A percentile compares a stretch with the other conserved stretches of the same genome.
These are phyloP conservation scores for Kradibia gibbosae DNA, from an alignment of 1,140 invertebrate species.

Conservation along the genomic window DNA sequence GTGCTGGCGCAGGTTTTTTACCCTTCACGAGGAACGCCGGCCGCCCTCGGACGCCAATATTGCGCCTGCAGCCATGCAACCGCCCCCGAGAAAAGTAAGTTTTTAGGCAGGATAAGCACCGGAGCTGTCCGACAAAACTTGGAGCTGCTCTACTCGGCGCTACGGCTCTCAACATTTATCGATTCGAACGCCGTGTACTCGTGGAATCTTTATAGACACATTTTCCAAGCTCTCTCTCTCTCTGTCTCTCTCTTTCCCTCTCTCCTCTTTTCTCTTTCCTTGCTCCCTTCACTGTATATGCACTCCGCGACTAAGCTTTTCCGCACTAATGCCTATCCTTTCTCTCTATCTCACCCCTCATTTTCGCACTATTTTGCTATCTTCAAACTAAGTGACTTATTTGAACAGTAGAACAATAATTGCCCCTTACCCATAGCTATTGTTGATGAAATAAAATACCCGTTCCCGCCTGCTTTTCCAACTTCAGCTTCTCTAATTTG, in stretches of 20 bases:
- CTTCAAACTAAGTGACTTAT: background rate
- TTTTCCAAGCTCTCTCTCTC: background rate
- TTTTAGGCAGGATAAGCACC: background rate
- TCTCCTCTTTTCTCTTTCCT: background rate
- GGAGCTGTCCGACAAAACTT: background rate
- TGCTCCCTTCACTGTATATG: background rate
- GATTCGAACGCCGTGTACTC: background rate
- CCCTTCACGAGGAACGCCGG: background rate
- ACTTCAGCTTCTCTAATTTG: background rate
- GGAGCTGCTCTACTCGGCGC: background rate
- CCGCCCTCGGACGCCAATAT: background rate
- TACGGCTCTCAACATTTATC: conserved; percentile 2
- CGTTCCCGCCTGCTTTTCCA: no score
- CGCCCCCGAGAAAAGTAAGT: conserved; percentile 83
- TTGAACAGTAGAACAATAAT: background rate
- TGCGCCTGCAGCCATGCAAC: conserved; percentile 77
- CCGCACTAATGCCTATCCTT: background rate
- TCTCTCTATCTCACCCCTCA: background rate
- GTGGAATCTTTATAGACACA: conserved; percentile 18
- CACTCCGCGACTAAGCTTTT: no score
- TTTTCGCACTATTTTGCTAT: background rate
- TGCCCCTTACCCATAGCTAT: background rate
- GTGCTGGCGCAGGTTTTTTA: conserved; percentile 28
- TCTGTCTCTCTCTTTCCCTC: conserved; percentile 1
- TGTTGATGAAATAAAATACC: background rate